Percentiles rank a stretch among this genome's conserved stretches.
These are phyloP conservation scores for Scaptomyza pallida DNA, from an alignment of 1,140 invertebrate genomes.

Conservation along the genomic window DNA sequence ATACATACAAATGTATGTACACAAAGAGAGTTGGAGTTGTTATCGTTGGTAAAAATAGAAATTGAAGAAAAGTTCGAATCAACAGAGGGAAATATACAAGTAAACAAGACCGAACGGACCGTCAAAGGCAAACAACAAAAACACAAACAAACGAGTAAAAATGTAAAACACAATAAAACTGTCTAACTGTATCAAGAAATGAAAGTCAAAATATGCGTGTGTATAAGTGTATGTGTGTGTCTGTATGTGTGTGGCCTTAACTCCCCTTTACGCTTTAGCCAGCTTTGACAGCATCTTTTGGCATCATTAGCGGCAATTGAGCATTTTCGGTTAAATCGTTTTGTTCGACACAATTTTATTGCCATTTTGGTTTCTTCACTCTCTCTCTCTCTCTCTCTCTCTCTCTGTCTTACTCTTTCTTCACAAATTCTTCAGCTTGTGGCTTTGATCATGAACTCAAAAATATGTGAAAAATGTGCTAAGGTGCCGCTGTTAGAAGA, in stretches of 20 bases:
- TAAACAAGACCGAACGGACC: slow-evolving; percentile 41
- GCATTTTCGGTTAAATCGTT: slow-evolving; percentile 45
- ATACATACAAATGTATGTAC: slow-evolving; percentile 40
- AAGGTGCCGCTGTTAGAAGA: slow-evolving; percentile 49
- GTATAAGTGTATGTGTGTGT: slow-evolving; percentile 48
- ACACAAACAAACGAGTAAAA: slow-evolving; percentile 50
- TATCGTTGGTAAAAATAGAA: slow-evolving; percentile 73
- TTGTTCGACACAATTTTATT: slow-evolving; percentile 37
- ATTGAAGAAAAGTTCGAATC: slow-evolving; percentile 73
- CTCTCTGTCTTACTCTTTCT: slow-evolving; percentile 29
- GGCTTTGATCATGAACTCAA: slow-evolving; percentile 69
- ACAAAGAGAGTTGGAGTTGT: slow-evolving; percentile 54
- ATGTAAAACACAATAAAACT: slow-evolving; percentile 79
- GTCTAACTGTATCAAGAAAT: slow-evolving; percentile 77
- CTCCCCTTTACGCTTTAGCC: neutral
- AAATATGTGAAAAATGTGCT: slow-evolving; percentile 74
- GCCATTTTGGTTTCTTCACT: slow-evolving; percentile 10
- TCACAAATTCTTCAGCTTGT: slow-evolving; percentile 15
- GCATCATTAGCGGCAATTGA: slow-evolving; percentile 73
- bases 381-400: neutral
- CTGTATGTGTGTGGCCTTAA: neutral
- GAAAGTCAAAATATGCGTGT: slow-evolving; percentile 67
- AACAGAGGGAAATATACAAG: slow-evolving; percentile 60
- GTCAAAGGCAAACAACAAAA: slow-evolving; percentile 43
- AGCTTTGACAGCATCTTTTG: slow-evolving; percentile 45